Base-by-base conservation (phyloP, 2,797 vertebrate species). In the Danionella dracula region DNA sequence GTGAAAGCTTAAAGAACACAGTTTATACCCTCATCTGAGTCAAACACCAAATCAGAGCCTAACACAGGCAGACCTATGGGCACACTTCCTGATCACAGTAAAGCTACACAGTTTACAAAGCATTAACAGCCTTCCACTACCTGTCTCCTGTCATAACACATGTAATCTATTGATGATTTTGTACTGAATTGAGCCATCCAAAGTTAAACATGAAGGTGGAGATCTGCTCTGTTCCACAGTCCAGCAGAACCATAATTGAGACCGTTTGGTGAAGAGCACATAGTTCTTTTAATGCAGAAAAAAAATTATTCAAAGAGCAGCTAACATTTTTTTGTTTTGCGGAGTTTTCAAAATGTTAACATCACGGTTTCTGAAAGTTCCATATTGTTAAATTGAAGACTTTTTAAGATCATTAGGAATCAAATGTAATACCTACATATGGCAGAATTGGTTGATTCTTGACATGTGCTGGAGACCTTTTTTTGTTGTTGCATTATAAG, bases 1-100 rank as follows among this genome's bases (percentile, higher is more conserved):
- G 77, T 76, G 75, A 78, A 80, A 76, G 75, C 74, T 63, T 72
- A 62, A 81, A 71, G 79, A 63, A 62, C 66, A 10, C 54, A 71
- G 58, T 74, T 80, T 50, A 44, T 23, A 56, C 16, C 20, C 29
- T 57, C 42, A 60, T 67, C 74, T 56, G 68, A 64, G 58, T 31
- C 66, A 65, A 66, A 49, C 48, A 70, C 20, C 12, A 58, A 15
- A 73, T 78, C 69, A 65, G 78, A 50, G 23, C 81, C 78, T 82
- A 80, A 81, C 78, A 87, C 82, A 69, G 60, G 12, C 4, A 21
- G 54, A 49, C 59, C 58, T 10, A 29, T 68, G 2, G 19, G 19
- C 15, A 38, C 13, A 37, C 51, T 37, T 23, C 13, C 19, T 54
- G 45, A 38, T 51, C 77, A 53, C 55, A n/a, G 19, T 13, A 2